Evolutionary conservation across 2,888 invertebrate genomes (phyloP).

Genomic region (Chymomyza caudatula): DNA sequence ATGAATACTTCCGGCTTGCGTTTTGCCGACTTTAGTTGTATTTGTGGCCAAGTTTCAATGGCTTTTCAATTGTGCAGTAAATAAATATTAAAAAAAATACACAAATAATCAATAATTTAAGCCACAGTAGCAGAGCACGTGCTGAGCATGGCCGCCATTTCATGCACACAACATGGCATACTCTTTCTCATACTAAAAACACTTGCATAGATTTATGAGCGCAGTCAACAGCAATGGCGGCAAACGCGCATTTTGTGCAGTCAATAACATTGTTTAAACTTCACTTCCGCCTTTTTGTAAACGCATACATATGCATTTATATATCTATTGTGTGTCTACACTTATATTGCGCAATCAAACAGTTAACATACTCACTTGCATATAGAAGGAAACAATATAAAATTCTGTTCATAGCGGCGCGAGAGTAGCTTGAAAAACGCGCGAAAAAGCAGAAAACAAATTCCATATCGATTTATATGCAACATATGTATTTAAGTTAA

Average conservation of each 20-base stretch:
- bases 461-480: no score
- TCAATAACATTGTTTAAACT: slow-evolving; percentile 54
- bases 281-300: slow-evolving; percentile 28
- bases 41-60: slow-evolving; percentile 28
- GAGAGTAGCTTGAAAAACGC: not conserved
- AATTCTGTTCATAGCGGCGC: not conserved
- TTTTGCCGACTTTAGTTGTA: slow-evolving; percentile 8
- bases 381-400: slow-evolving; percentile 1
- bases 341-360: slow-evolving; percentile 13
- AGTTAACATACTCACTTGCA: slow-evolving; percentile 23
- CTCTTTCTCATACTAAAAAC: slow-evolving; percentile 30
- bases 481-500: no score
- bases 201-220: slow-evolving; percentile 42
- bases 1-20: slow-evolving; percentile 10
- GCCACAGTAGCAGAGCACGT: not conserved
- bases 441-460: not conserved
- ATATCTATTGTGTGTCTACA: not conserved
- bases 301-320: not conserved
- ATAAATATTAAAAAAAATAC: not conserved
- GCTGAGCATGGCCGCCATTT: not conserved
- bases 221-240: slow-evolving; percentile 38
- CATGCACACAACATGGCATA: no score
- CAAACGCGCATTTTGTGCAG: slow-evolving; percentile 35
- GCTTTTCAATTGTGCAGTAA: slow-evolving; percentile 2
- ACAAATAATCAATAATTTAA: slow-evolving; percentile 48